Percentiles rank a stretch among this genome's conserved stretches.
Evolutionary conservation across 2,797 vertebrate species (phyloP).

Genomic region (Percopsis omiscomaycus): DNA sequence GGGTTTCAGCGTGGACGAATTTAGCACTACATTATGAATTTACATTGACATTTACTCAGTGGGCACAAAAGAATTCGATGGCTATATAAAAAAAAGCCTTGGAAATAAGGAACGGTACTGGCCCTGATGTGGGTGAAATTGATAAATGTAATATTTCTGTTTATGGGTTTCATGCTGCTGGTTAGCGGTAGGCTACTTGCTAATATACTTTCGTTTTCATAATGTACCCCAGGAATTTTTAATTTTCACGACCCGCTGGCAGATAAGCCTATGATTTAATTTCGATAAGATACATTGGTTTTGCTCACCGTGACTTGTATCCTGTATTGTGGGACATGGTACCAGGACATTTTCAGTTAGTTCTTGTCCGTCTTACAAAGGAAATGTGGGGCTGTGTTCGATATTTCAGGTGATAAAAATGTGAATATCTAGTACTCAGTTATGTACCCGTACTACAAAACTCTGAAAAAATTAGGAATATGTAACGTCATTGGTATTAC

Average conservation of each 20-base stretch:
- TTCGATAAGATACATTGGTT: slow-evolving; percentile 13
- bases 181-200: neutral
- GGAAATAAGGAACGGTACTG: neutral
- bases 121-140: slow-evolving; percentile 1
- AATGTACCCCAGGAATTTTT: neutral
- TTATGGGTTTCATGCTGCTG: slow-evolving; percentile 1
- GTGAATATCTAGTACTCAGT: too few species aligned
- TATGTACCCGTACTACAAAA: too few species aligned
- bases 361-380: neutral
- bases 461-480: too few species aligned
- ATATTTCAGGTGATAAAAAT: too few species aligned
- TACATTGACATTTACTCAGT: slow-evolving; percentile 27
- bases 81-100: slow-evolving; percentile 3
- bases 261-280: slow-evolving; percentile 5
- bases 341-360: neutral
- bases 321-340: neutral
- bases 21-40: slow-evolving; percentile 22
- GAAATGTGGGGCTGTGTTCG: neutral
- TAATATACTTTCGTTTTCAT: neutral
- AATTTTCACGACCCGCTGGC: neutral
- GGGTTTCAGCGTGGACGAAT: slow-evolving; percentile 6
- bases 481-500: too few species aligned
- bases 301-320: too few species aligned
- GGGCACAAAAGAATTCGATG: slow-evolving; percentile 1
- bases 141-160: neutral